phyloP scores from a whole-genome alignment of 2,113 vertebrate genomes.

The Paramormyrops kingsleyae region DNA sequence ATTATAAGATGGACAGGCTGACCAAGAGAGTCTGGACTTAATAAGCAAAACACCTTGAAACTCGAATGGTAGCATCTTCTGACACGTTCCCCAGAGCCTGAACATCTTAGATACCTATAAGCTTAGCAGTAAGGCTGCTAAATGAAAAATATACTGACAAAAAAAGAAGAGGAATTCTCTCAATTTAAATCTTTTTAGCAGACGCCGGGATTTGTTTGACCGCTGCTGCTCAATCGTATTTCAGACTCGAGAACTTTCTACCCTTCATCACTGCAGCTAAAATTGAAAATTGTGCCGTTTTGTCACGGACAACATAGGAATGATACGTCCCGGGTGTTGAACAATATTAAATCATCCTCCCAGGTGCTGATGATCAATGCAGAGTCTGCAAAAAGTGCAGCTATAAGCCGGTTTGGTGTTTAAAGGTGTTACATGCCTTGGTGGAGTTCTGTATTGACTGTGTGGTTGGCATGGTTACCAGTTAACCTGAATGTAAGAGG shows the following conservation, averaged over 20 bases:
- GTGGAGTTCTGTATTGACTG: background rate
- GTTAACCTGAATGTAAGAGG: background rate
- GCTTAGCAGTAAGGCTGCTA: background rate
- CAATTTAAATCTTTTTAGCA: background rate
- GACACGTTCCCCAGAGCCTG: background rate
- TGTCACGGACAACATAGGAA: background rate
- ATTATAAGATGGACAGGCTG: background rate
- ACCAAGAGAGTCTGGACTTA: background rate
- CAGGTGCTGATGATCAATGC: background rate
- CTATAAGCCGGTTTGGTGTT: background rate
- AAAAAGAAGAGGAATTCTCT: background rate
- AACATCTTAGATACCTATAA: background rate
- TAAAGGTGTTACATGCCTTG: background rate
- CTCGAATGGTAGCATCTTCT: background rate
- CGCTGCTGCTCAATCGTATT: background rate
- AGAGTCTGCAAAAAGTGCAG: background rate
- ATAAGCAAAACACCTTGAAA: background rate
- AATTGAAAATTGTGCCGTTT: background rate
- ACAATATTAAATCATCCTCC: background rate
- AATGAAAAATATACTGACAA: background rate
- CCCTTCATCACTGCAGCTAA: background rate
- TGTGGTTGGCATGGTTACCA: background rate
- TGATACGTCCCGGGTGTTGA: background rate
- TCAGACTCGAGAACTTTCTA: background rate
- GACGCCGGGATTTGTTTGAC: background rate